Conservation (phyloP, 2,888 invertebrate genomes). For the Acleris holmiana region DNA sequence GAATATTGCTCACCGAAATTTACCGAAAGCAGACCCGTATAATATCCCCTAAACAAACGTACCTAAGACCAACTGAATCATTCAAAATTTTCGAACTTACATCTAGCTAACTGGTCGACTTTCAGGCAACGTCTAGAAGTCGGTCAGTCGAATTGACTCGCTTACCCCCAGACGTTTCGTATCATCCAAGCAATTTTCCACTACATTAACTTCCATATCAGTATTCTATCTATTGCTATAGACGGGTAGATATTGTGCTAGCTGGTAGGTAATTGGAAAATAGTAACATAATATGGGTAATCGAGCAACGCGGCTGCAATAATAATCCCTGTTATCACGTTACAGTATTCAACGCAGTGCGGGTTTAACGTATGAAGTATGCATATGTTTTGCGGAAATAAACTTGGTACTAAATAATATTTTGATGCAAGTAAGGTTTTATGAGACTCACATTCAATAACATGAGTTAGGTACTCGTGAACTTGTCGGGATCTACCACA, state of each 20-base stretch:
- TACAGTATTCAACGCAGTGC: constrained; percentile 9
- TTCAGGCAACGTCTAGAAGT: constrained; percentile 18
- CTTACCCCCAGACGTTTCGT: constrained; percentile 25
- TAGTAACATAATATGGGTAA: constrained; percentile 25
- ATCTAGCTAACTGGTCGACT: not conserved
- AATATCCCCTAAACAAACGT: too few relatives aligned
- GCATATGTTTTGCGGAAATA: too few relatives aligned
- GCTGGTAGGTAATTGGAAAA: constrained; percentile 15
- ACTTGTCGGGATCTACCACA: too few relatives aligned
- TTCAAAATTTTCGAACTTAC: too few relatives aligned
- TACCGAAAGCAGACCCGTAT: too few relatives aligned
- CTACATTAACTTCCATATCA: constrained; percentile 26
- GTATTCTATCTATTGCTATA: constrained; percentile 18
- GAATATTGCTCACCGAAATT: too few relatives aligned
- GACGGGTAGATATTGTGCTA: not conserved
- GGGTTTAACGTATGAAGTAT: too few relatives aligned
- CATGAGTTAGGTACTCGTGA: too few relatives aligned
- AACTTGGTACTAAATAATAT: too few relatives aligned
- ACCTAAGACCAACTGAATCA: too few relatives aligned
- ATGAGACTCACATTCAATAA: too few relatives aligned
- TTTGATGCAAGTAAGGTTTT: too few relatives aligned
- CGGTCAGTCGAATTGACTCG: constrained; percentile 29
- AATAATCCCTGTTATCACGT: constrained; percentile 17
- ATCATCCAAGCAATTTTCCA: constrained; percentile 35
- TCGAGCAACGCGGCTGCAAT: constrained; percentile 14